Evolutionary conservation across 2,888 invertebrate species (phyloP).

Genomic region (Orthosia gothica): DNA sequence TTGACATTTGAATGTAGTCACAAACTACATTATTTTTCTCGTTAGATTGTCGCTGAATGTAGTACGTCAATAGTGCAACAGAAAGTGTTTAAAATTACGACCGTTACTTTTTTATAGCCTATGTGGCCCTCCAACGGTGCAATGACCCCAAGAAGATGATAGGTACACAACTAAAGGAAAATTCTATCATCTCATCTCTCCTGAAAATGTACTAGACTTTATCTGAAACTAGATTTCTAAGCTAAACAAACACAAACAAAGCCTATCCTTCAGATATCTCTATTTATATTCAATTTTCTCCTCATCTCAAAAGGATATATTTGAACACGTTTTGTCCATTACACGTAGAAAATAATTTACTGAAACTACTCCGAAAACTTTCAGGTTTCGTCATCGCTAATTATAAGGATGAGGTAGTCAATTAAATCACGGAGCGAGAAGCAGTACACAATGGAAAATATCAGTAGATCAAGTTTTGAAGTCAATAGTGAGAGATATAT

Average conservation of each 20-base stretch:
- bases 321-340: slow-evolving; percentile 22
- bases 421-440: slow-evolving; percentile 74
- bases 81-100: background rate
- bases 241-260: slow-evolving; percentile 12
- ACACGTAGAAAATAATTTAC: slow-evolving; percentile 8
- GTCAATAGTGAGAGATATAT: background rate
- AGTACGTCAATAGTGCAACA: too few relatives aligned
- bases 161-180: background rate
- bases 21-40: too few relatives aligned
- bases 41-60: too few relatives aligned
- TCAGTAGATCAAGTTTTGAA: slow-evolving; percentile 22
- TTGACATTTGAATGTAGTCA: too few relatives aligned
- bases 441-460: slow-evolving; percentile 37
- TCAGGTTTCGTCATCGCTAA: slow-evolving; percentile 65
- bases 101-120: background rate
- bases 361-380: slow-evolving; percentile 26
- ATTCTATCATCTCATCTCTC: background rate
- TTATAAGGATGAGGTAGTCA: slow-evolving; percentile 67
- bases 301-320: slow-evolving; percentile 25
- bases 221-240: slow-evolving; percentile 15
- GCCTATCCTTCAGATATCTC: slow-evolving; percentile 10
- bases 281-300: slow-evolving; percentile 40
- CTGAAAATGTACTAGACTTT: background rate
- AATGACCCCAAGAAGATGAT: background rate
- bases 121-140: too few relatives aligned